Conservation (phyloP, 2,888 invertebrate genomes). For the Drosophila mimica region DNA sequence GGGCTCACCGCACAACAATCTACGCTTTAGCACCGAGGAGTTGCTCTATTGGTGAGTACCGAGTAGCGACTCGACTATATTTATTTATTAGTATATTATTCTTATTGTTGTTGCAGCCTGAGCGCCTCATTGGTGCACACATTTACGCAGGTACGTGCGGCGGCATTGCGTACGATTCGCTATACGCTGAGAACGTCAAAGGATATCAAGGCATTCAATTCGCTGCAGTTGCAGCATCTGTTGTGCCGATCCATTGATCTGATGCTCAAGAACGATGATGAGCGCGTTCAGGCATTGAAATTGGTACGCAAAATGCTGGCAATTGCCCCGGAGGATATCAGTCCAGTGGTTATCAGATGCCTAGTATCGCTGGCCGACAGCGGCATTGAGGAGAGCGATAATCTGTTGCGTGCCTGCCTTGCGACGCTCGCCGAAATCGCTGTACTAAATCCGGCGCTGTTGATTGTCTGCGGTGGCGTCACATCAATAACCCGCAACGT, state of each 20-base stretch:
- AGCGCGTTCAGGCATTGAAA: constrained; percentile 95
- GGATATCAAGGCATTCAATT: constrained; percentile 92
- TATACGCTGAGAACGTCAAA: constrained; percentile 92
- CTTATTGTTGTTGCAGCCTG: constrained; percentile 87
- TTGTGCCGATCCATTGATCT: constrained; percentile 95
- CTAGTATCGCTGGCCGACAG: constrained; percentile 93
- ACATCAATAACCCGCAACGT: constrained; percentile 92
- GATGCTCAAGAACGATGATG: constrained; percentile 95
- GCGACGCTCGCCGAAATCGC: constrained; percentile 96
- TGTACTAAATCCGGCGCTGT: constrained; percentile 92
- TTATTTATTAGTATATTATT: neutral
- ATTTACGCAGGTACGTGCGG: constrained; percentile 95
- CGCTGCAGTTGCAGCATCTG: constrained; percentile 93
- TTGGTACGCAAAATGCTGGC: constrained; percentile 89
- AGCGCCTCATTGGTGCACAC: constrained; percentile 94
- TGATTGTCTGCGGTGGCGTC: constrained; percentile 93
- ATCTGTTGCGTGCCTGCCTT: constrained; percentile 93
- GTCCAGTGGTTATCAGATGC: constrained; percentile 91
- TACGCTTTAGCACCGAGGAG: constrained; percentile 92
- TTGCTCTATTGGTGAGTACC: constrained; percentile 91
- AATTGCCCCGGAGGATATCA: constrained; percentile 89
- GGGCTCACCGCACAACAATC: constrained; percentile 73
- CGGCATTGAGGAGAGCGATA: constrained; percentile 90
- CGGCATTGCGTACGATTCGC: constrained; percentile 93
- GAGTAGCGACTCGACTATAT: constrained; percentile 50